phyloP scores from a whole-genome alignment of 2,113 vertebrate species.

The Mohoua ochrocephala region DNA sequence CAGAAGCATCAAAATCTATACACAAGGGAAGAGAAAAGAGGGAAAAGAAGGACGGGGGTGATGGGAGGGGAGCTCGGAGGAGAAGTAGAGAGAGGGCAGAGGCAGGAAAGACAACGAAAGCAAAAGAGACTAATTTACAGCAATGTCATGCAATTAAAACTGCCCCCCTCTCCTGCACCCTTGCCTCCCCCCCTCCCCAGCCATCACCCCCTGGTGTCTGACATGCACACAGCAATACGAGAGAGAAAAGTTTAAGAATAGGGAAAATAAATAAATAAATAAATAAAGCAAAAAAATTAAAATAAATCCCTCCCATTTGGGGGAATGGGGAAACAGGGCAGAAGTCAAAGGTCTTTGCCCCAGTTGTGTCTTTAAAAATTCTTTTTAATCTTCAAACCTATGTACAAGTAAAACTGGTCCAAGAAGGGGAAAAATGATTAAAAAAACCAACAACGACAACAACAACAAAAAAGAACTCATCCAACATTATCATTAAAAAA shows the following conservation, averaged over 20 bases:
- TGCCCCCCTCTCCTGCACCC: slow-evolving; percentile 64
- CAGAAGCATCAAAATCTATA: slow-evolving; percentile 84
- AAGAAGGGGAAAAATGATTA: slow-evolving; percentile 28
- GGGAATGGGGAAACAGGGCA: slow-evolving; percentile 72
- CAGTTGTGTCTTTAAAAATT: slow-evolving; percentile 61
- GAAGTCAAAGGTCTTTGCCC: slow-evolving; percentile 66
- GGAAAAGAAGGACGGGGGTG: slow-evolving; percentile 57
- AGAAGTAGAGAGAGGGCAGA: slow-evolving; percentile 56
- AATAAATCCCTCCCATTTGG: slow-evolving; percentile 68
- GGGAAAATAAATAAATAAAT: slow-evolving; percentile 68
- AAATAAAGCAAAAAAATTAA: slow-evolving; percentile 20
- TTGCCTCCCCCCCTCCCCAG: slow-evolving; percentile 59
- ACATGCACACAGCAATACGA: slow-evolving; percentile 93
- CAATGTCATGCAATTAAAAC: slow-evolving; percentile 72
- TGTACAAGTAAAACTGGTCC: slow-evolving; percentile 83
- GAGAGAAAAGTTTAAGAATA: slow-evolving; percentile 83
- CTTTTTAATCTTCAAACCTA: slow-evolving; percentile 74
- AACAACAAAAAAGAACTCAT: slow-evolving; percentile 57
- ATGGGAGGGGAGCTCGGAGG: slow-evolving; percentile 62
- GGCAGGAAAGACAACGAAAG: slow-evolving; percentile 64
- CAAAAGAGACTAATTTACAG: slow-evolving; percentile 67
- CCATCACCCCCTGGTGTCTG: slow-evolving; percentile 71
- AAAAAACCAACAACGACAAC: slow-evolving; percentile 55
- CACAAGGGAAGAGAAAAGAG: slow-evolving; percentile 73
- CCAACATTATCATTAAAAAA: slow-evolving; percentile 58